Conservation (phyloP, 2,888 invertebrate species). For the Aradus depressus region DNA sequence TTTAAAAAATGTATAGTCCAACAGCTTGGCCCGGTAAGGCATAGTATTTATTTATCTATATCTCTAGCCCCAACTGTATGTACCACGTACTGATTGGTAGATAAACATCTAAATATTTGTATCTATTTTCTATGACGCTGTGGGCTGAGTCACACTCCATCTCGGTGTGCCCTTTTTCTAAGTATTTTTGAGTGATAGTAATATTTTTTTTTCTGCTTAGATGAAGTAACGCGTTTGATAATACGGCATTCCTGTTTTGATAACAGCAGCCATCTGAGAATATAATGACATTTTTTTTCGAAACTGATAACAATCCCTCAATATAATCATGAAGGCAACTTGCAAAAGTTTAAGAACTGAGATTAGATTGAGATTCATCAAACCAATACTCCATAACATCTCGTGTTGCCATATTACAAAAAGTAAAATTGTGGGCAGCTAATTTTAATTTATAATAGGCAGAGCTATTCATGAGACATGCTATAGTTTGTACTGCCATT, state of each 20-base stretch:
- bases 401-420: slow-evolving; percentile 13
- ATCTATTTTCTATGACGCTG: background rate
- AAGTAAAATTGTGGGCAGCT: slow-evolving; percentile 10
- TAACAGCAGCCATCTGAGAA: background rate
- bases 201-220: background rate
- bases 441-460: slow-evolving; percentile 1
- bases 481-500: background rate
- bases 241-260: background rate
- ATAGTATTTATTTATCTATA: too few species aligned
- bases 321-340: background rate
- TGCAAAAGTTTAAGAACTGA: slow-evolving; percentile 6
- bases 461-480: background rate
- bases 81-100: too few species aligned
- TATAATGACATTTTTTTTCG: background rate
- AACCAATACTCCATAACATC: slow-evolving; percentile 16
- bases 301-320: background rate
- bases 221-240: slow-evolving; percentile 2
- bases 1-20: slow-evolving; percentile 22
- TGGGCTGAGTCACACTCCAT: slow-evolving; percentile 12
- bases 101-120: slow-evolving; percentile 4
- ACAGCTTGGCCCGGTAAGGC: slow-evolving; percentile 17
- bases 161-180: slow-evolving; percentile 3
- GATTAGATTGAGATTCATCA: slow-evolving; percentile 9
- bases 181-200: background rate
- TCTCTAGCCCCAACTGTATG: too few species aligned